These are phyloP conservation scores for Enteromius trimaculatus DNA, from an alignment of 2,797 vertebrate genomes.

Conservation along the genomic window DNA sequence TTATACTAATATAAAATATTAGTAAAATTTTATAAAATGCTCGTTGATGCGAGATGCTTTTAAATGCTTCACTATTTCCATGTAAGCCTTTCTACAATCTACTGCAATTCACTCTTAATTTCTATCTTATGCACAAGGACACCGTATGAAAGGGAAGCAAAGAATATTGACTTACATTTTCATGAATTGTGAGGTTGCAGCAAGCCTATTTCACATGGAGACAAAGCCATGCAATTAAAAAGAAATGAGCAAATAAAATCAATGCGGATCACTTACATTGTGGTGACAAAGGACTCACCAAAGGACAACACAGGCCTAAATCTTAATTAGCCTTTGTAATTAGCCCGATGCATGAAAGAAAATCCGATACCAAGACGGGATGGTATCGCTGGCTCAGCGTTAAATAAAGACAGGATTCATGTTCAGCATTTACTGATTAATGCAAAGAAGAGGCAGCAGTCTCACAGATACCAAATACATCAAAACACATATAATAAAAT, in stretches of 20 bases:
- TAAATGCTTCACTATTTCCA: neutral
- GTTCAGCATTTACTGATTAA: slow-evolving; percentile 13
- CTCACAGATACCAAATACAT: too few relatives aligned
- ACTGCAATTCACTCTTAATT: slow-evolving; percentile 45
- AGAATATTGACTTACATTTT: slow-evolving; percentile 65
- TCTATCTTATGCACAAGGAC: slow-evolving; percentile 62
- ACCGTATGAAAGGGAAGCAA: slow-evolving; percentile 63
- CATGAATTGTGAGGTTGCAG: slow-evolving; percentile 63
- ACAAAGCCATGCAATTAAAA: slow-evolving; percentile 77
- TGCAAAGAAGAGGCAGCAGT: too few relatives aligned
- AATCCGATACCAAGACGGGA: slow-evolving; percentile 18
- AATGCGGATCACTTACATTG: slow-evolving; percentile 76
- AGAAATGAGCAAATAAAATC: slow-evolving; percentile 80
- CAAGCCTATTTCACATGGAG: slow-evolving; percentile 71
- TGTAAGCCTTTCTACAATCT: neutral
- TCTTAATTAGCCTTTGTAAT: slow-evolving; percentile 73
- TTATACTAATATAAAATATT: too few relatives aligned
- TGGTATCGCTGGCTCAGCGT: slow-evolving; percentile 19
- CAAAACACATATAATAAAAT: neutral
- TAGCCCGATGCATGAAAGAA: slow-evolving; percentile 28
- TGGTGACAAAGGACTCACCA: slow-evolving; percentile 75
- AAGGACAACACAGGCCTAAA: slow-evolving; percentile 71
- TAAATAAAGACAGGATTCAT: slow-evolving; percentile 29
- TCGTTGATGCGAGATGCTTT: neutral
- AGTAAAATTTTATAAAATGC: neutral